These are phyloP conservation scores for Acheta domesticus DNA, from an alignment of 2,888 invertebrate genomes.

Conservation along the genomic window DNA sequence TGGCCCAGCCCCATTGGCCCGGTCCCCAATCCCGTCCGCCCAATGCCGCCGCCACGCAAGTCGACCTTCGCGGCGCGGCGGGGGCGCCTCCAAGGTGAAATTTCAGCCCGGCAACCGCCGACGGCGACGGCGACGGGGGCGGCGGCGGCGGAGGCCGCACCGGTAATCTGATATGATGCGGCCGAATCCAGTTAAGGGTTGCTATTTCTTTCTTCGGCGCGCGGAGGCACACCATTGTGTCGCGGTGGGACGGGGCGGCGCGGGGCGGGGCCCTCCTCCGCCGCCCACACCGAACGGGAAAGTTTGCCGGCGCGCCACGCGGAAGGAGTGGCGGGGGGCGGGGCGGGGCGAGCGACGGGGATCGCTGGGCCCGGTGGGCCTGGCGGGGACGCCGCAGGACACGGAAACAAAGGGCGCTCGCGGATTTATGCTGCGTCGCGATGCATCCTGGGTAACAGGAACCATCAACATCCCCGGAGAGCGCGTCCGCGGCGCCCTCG, in stretches of 20 bases:
- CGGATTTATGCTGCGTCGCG: slow-evolving; percentile 28
- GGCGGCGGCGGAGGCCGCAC: not conserved
- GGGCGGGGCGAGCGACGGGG: not conserved
- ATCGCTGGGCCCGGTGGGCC: not conserved
- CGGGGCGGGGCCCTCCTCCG: not conserved
- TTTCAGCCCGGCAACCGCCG: not conserved
- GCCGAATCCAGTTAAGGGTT: slow-evolving; percentile 9
- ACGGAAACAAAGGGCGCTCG: not conserved
- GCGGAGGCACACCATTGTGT: not conserved
- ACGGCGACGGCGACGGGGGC: not conserved
- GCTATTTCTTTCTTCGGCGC: slow-evolving; percentile 2
- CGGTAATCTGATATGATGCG: slow-evolving; percentile 7
- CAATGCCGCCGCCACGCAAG: too few species aligned
- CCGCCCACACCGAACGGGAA: not conserved
- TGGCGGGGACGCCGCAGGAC: not conserved
- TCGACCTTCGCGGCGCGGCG: too few species aligned
- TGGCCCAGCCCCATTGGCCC: too few species aligned
- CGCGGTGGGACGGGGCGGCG: not conserved
- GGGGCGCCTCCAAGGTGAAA: not conserved
- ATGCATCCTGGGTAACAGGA: slow-evolving; percentile 32
- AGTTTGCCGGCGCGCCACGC: not conserved
- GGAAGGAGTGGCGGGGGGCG: not conserved
- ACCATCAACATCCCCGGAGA: slow-evolving; percentile 26
- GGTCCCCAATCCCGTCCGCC: too few species aligned
- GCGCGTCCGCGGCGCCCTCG: not conserved